A percentile compares a stretch with the other conserved stretches of the same genome.
These are phyloP conservation scores for Choloepus didactylus DNA, from an alignment of 2,797 vertebrate genomes.

Conservation along the genomic window DNA sequence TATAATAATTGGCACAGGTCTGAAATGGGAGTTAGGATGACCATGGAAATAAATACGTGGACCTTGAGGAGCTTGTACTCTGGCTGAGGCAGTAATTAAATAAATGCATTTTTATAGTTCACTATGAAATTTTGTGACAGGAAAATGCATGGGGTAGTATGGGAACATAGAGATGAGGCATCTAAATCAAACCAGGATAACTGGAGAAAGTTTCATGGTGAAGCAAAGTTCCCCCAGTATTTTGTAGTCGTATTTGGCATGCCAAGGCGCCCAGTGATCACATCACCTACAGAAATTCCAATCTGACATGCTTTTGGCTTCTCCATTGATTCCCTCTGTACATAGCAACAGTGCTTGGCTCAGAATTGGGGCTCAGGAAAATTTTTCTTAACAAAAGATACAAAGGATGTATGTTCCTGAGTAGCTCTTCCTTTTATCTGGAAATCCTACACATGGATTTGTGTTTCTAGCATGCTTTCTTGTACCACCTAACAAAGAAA, in stretches of 20 bases:
- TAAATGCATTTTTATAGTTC: no score
- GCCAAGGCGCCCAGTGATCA: background rate
- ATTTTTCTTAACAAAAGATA: background rate
- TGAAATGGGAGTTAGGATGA: no score
- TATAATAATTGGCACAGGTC: no score
- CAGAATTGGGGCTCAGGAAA: background rate
- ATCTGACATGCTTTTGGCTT: background rate
- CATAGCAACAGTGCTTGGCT: background rate
- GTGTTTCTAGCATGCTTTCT: accelerated
- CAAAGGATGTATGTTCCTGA: background rate
- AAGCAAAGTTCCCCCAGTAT: background rate
- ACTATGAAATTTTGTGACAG: background rate
- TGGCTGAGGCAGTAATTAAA: no score
- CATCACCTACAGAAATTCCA: background rate
- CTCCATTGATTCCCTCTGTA: background rate
- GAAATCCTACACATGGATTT: background rate
- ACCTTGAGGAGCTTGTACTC: no score
- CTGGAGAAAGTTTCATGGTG: background rate
- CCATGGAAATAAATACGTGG: no score
- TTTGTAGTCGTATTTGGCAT: background rate
- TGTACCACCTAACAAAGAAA: background rate
- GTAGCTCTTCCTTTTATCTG: background rate
- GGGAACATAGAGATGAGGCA: background rate
- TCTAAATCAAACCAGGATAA: background rate
- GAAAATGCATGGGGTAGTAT: background rate